Base-by-base conservation (phyloP, 2,888 invertebrate genomes). In the Bruchidius siliquastri region DNA sequence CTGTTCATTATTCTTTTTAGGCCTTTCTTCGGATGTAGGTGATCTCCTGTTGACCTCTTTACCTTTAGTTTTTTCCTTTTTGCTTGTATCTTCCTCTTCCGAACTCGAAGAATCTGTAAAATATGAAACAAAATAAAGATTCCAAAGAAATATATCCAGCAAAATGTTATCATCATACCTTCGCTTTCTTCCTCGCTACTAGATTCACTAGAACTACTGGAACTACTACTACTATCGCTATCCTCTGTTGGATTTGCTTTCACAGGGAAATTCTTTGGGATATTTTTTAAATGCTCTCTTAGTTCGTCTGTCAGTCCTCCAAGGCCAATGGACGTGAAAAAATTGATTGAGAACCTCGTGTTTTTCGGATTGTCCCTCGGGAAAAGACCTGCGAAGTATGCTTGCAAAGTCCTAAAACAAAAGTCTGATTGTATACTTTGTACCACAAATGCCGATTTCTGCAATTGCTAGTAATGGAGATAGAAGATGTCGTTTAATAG, bases 341-440 rank as follows among this genome's bases (percentile, higher is more conserved):
- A 98, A 84, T 98, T 98, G 71, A 99, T 99, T 0, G 99, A 95
- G 88, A 99, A 99, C 82, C 99, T 89, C 0, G 98, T 98, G 85
- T 99, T 97, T 84, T 96, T 93, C 0, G 99, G 98, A 88, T 98
- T 96, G 84, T 99, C 97, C 73, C 96, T 90, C 0, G 99, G 99
- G 86, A 99, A 96, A 3, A 99, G 87, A 0, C 99, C 98, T 66
- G 92, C 91, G 87, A 99, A 97, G 22, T 94, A 94, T 72, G 90
- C 90, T 83, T 94, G 92, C 72, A 99, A 85, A 0, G 96, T 97
- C 77, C 95, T 95, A 88, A 79, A 91, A 90, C 74, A 72, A 77
- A 76, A 75, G 72, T n/a, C n/a, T n/a, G n/a, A n/a, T n/a, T n/a
- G n/a, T n/a, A n/a, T n/a, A n/a, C n/a, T n/a, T n/a, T n/a, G n/a